Conservation (phyloP, 2,113 vertebrate genomes). For the Caranx ignobilis region DNA sequence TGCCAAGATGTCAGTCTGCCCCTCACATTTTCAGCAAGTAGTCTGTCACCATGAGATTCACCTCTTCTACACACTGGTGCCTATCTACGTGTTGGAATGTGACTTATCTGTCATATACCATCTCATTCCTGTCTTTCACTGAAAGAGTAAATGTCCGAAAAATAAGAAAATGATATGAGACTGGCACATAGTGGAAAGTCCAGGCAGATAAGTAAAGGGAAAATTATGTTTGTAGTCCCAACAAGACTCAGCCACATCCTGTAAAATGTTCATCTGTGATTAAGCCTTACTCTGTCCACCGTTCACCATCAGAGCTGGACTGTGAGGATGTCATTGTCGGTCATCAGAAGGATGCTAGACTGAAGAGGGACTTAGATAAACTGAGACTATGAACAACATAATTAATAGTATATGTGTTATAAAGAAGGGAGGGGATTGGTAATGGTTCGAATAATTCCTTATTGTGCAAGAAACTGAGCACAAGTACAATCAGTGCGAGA, state of each 20-base stretch:
- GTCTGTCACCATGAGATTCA: conserved; percentile 13
- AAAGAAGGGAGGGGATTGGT: not conserved
- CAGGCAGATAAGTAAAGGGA: not conserved
- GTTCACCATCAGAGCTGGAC: not conserved
- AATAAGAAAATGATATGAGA: too few species aligned
- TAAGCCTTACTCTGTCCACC: not conserved
- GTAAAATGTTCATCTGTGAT: not conserved
- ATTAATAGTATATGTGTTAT: not conserved
- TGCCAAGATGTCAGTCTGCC: conserved; percentile 41
- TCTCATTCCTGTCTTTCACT: not conserved
- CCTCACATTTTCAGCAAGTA: conserved; percentile 27
- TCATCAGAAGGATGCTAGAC: not conserved
- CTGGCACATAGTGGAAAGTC: not conserved
- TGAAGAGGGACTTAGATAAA: not conserved
- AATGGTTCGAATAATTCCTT: not conserved
- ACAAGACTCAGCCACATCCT: not conserved
- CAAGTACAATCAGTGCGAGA: not conserved
- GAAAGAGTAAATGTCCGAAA: not conserved
- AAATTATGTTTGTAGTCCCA: not conserved
- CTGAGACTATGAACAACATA: not conserved
- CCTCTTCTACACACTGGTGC: not conserved
- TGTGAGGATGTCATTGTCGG: not conserved
- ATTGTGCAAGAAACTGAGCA: not conserved
- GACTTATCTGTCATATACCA: not conserved
- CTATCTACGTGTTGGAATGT: not conserved